Evolutionary conservation across 2,797 vertebrate genomes (phyloP), one percentile per base, ranked within the genome.

Genomic region (Telmatherina bonti): DNA sequence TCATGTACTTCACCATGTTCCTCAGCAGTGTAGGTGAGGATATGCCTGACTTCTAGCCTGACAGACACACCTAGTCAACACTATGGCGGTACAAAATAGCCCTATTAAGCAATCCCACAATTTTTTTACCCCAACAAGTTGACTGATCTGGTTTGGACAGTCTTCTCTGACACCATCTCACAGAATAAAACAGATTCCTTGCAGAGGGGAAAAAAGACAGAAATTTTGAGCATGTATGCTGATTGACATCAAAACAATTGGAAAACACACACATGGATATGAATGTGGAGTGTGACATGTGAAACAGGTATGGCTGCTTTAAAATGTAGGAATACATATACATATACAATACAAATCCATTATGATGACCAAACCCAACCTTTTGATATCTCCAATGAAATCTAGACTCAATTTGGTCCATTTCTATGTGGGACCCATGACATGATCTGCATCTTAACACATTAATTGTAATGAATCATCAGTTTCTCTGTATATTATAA

Each of bases 1-100:
- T 99, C 84, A 97, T 99, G 94, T 98, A 99, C 83, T 95, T 99
- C 64, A 99, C 98, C 2, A 99, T 99, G 98, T 99, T 99, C 83
- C 95, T 99, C 86, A 99, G 98, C 86, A 99, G 97, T 81, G 92
- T 99, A n/a, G 97, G 98, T 98, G 91, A 96, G 96, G 89, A 79
- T 24, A 9, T 18, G 13, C 18, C 18, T 3, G 1, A 54, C 2
- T 29, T 33, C 10, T 67, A 38, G 15, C 24, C 45, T n/a, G 22
- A 7, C 31, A 27, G 13, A 4, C n/a, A 51, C 18, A 29, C 41
- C 27, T 45, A 6, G 1, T 5, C 24, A 27, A 41, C 56, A 3
- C 5, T 2, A 22, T 7, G 1, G 24, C 24, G 11, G 4, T 27
- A 24, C 29, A 29, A 16, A 8, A n/a, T 4, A 8, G 22, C 13